Percentiles rank a stretch among this genome's conserved stretches.
phyloP scores from a whole-genome alignment of 2,113 vertebrate species.

The Marcusenius ussheri region DNA sequence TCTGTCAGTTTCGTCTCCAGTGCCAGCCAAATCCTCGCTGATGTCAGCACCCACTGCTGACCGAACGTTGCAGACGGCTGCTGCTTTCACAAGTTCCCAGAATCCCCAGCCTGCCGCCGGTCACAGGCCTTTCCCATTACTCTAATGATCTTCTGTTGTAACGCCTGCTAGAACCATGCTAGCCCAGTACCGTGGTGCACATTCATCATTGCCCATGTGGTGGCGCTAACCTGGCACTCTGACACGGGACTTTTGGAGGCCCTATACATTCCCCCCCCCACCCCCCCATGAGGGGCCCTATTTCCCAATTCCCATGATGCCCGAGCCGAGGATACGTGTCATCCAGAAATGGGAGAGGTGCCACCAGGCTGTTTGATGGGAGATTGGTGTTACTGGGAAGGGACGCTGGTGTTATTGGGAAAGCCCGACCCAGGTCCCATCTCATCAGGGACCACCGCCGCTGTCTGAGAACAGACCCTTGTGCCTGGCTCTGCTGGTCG shows the following conservation, averaged over 20 bases:
- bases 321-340: neutral
- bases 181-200: neutral
- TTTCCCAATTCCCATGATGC: neutral
- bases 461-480: neutral
- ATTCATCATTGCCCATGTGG: constrained; percentile 36
- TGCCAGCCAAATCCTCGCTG: constrained; percentile 1
- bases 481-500: constrained; percentile 30
- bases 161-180: neutral
- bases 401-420: neutral
- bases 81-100: neutral
- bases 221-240: constrained; percentile 31
- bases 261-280: constrained; percentile 34
- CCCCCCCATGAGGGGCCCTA: neutral
- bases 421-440: neutral
- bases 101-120: neutral
- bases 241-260: constrained; percentile 40
- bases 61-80: neutral
- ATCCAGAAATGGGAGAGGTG: neutral
- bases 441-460: neutral
- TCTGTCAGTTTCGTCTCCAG: neutral
- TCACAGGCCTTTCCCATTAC: constrained; percentile 5
- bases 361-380: neutral
- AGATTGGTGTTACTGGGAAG: neutral
- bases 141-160: neutral
- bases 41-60: neutral